Evolutionary conservation across 1,140 invertebrate species (phyloP).

Genomic region (Panagrolaimus sp.): DNA sequence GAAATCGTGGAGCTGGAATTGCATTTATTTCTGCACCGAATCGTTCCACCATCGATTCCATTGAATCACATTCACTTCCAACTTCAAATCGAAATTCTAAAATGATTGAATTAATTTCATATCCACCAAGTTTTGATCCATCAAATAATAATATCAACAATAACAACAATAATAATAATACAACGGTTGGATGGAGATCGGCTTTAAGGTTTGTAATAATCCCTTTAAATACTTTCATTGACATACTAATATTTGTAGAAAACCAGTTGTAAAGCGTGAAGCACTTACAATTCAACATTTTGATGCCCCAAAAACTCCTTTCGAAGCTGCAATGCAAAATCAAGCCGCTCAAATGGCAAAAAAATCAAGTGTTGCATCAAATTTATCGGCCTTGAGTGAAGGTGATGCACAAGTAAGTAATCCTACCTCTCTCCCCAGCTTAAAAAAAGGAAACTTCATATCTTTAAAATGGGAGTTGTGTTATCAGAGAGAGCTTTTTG

Average conservation of each 20-base stretch:
- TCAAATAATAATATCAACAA: slow-evolving; percentile 4
- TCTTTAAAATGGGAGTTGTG: too few species aligned
- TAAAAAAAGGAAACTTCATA: too few species aligned
- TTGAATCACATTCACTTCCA: not conserved
- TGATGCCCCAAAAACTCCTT: slow-evolving; percentile 53
- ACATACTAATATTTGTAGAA: not conserved
- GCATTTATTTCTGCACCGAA: not conserved
- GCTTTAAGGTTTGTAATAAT: not conserved
- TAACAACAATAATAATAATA: not conserved
- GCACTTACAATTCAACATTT: slow-evolving; percentile 33
- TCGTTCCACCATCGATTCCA: not conserved
- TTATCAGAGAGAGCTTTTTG: too few species aligned
- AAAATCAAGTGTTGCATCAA: slow-evolving; percentile 5
- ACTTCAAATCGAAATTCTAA: slow-evolving; percentile 1
- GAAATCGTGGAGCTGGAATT: not conserved
- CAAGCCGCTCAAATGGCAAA: slow-evolving; percentile 48
- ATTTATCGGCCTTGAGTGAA: too few species aligned
- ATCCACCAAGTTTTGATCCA: too few species aligned
- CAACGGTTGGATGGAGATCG: not conserved
- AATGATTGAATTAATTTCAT: slow-evolving; percentile 7
- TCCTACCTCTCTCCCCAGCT: too few species aligned
- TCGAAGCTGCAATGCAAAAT: slow-evolving; percentile 53
- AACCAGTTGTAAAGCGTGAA: not conserved
- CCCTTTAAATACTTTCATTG: not conserved
- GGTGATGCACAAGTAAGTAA: too few species aligned